Conservation (phyloP, 1,140 invertebrate species). For the Lepidurus couesii region DNA sequence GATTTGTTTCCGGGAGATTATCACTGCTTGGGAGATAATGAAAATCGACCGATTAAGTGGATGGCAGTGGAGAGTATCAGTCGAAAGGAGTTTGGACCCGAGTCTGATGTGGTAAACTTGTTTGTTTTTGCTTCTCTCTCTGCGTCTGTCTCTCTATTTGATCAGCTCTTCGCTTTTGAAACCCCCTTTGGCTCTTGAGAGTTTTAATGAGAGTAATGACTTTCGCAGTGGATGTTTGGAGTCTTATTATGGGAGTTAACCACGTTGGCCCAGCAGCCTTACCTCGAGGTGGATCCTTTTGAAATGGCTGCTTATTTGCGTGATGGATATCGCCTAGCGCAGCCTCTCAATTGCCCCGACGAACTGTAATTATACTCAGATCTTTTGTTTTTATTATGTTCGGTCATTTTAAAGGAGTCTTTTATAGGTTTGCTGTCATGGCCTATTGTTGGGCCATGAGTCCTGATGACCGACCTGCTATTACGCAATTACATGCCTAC, state of each 20-base stretch:
- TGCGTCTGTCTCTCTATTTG: not conserved
- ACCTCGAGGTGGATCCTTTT: constrained; percentile 82
- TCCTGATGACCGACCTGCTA: constrained; percentile 73
- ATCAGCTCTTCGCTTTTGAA: constrained; percentile 34
- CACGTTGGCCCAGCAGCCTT: constrained; percentile 79
- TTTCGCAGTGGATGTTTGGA: constrained; percentile 83
- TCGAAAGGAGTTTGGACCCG: constrained; percentile 74
- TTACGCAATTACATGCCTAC: constrained; percentile 74
- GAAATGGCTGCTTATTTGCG: constrained; percentile 79
- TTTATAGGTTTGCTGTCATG: constrained; percentile 75
- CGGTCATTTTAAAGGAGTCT: not conserved
- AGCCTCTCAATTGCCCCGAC: constrained; percentile 90
- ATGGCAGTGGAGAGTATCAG: constrained; percentile 80
- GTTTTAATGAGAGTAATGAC: constrained; percentile 23
- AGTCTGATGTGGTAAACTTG: constrained; percentile 75
- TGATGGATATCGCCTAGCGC: constrained; percentile 79
- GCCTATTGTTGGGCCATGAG: constrained; percentile 80
- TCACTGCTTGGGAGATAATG: constrained; percentile 89
- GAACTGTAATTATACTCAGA: constrained; percentile 66
- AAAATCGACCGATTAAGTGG: constrained; percentile 94
- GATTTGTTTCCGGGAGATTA: constrained; percentile 93
- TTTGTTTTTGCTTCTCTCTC: not conserved
- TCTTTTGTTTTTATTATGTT: not conserved
- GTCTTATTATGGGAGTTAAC: constrained; percentile 91
- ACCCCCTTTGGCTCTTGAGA: not conserved